These are phyloP conservation scores for Pammene aurita DNA, from an alignment of 2,888 invertebrate species.

Conservation along the genomic window DNA sequence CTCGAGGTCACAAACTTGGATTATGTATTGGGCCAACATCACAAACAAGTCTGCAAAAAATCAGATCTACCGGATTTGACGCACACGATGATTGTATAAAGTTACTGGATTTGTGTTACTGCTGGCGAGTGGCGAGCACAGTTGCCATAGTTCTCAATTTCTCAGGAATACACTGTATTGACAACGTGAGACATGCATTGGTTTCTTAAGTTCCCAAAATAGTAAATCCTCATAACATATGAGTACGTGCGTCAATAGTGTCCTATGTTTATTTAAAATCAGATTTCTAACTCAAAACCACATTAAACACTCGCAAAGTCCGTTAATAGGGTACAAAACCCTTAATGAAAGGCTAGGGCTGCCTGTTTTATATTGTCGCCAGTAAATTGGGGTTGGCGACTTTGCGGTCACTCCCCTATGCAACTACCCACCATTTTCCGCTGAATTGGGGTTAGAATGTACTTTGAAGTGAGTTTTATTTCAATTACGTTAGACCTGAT, in stretches of 20 bases:
- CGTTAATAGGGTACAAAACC: conserved; percentile 27
- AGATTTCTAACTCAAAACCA: conserved; percentile 7
- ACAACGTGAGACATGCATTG: too few species aligned
- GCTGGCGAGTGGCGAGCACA: too few species aligned
- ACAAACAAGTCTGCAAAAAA: too few species aligned
- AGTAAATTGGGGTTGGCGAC: conserved; percentile 26
- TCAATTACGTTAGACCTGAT: background rate
- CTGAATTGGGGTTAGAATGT: background rate
- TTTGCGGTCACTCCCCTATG: conserved; percentile 30
- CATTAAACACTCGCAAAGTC: conserved; percentile 15
- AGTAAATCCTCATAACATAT: too few species aligned
- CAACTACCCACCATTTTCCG: conserved; percentile 10
- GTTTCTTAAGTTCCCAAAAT: too few species aligned
- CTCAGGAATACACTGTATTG: too few species aligned
- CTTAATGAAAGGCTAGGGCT: conserved; percentile 26
- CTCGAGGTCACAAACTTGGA: too few species aligned
- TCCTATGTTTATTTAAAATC: background rate
- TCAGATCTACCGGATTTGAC: too few species aligned
- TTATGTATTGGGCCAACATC: too few species aligned
- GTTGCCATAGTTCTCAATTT: too few species aligned
- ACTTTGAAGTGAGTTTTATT: background rate
- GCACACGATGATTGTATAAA: too few species aligned
- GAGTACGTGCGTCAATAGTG: background rate
- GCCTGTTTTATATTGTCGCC: conserved; percentile 24
- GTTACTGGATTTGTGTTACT: too few species aligned